Conservation (phyloP, 2,888 invertebrate genomes). For the Chydorus sphaericus region DNA sequence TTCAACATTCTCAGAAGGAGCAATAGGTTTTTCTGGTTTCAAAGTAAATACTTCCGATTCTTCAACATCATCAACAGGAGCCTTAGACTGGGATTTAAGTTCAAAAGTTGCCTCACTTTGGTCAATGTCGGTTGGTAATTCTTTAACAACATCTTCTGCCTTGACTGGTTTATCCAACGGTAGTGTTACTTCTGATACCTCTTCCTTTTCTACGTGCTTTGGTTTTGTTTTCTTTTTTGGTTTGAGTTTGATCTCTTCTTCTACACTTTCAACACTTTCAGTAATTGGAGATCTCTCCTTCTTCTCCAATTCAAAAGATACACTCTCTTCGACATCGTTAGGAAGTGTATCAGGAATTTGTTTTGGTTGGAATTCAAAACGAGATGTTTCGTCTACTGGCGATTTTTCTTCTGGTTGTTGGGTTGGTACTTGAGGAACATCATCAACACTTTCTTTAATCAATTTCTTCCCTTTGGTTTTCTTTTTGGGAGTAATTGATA, state of each 20-base stretch:
- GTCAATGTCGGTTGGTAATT: not conserved
- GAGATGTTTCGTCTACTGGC: not conserved
- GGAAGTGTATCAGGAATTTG: not conserved
- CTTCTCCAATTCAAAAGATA: no score
- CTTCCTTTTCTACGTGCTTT: conserved; percentile 28
- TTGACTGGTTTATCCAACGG: conserved; percentile 6
- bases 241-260: conserved; percentile 20
- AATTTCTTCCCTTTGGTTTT: conserved; percentile 13
- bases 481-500: conserved; percentile 15
- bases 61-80: no score
- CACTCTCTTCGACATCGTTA: conserved; percentile 12
- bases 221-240: conserved; percentile 23
- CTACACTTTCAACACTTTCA: conserved; percentile 15
- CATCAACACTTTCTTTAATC: conserved; percentile 6
- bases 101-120: conserved; percentile 12
- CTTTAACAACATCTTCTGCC: not conserved
- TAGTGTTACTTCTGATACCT: no score
- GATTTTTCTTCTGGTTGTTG: no score
- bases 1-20: conserved; percentile 21
- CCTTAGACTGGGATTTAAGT: no score
- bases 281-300: not conserved
- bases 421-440: not conserved
- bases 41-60: no score
- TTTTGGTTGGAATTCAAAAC: not conserved
- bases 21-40: conserved; percentile 24